These are phyloP conservation scores for Lithophane ornitopus DNA, from an alignment of 2,888 invertebrate species.

Conservation along the genomic window DNA sequence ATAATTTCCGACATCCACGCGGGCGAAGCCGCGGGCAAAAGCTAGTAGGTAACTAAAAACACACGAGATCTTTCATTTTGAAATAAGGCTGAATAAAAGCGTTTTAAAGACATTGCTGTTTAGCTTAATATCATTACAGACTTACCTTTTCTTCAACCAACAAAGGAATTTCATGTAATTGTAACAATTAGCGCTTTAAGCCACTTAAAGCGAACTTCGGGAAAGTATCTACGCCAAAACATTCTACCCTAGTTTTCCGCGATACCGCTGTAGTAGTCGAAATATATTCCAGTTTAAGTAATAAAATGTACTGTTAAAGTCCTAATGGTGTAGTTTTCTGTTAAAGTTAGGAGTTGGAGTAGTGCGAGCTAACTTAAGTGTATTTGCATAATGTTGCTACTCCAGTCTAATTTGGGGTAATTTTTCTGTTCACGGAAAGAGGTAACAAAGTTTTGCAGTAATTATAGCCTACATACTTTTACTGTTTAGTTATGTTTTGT, in stretches of 20 bases:
- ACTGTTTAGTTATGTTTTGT: neutral
- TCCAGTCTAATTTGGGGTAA: constrained; percentile 12
- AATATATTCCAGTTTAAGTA: constrained; percentile 21
- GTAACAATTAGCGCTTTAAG: constrained; percentile 13
- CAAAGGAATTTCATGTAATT: constrained; percentile 21
- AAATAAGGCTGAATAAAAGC: neutral
- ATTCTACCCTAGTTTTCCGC: neutral
- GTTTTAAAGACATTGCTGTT: neutral
- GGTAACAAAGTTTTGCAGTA: constrained; percentile 1
- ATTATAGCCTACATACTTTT: neutral
- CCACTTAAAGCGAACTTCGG: constrained; percentile 7
- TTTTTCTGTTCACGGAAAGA: neutral
- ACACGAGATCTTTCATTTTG: neutral
- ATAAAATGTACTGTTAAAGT: constrained; percentile 26
- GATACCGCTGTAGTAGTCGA: constrained; percentile 1
- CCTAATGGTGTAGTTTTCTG: constrained; percentile 26
- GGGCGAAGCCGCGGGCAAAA: no score
- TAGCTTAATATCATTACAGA: neutral
- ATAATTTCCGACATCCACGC: no score
- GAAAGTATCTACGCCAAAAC: constrained; percentile 3
- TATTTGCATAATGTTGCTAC: constrained; percentile 44
- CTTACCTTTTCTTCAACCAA: neutral
- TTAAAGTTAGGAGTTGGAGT: constrained; percentile 7
- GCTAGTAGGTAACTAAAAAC: no score
- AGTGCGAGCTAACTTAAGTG: constrained; percentile 8